Evolutionary conservation across 2,113 vertebrate species (phyloP).

Genomic region (Redunca redunca): DNA sequence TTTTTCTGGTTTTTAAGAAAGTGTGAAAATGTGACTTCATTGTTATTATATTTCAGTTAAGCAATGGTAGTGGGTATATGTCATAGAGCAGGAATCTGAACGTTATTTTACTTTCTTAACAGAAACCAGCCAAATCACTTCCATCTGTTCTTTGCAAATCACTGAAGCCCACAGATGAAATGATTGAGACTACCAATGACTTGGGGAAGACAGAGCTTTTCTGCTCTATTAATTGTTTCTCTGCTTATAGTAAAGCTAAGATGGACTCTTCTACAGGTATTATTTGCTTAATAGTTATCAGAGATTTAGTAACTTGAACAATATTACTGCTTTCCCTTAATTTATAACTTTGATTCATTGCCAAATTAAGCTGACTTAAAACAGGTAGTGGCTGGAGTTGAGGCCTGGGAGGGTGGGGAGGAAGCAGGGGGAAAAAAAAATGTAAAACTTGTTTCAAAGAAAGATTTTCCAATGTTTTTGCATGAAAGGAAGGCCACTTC

Average conservation of each 20-base stretch:
- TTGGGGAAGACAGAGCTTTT: slow-evolving; percentile 89
- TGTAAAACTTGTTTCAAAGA: slow-evolving; percentile 1
- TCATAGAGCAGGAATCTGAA: slow-evolving; percentile 15
- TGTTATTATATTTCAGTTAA: neutral
- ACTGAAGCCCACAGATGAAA: slow-evolving; percentile 82
- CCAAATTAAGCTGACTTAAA: slow-evolving; percentile 25
- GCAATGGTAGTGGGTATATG: neutral
- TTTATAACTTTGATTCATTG: slow-evolving; percentile 8
- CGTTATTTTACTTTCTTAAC: slow-evolving; percentile 64
- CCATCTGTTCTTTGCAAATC: slow-evolving; percentile 88
- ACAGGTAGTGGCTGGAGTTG: neutral
- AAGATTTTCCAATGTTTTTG: neutral
- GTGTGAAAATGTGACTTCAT: neutral
- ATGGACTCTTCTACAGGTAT: slow-evolving; percentile 90
- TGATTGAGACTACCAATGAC: slow-evolving; percentile 86
- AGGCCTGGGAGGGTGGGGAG: neutral
- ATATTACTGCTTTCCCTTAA: slow-evolving; percentile 32
- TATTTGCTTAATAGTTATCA: neutral
- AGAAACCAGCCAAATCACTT: slow-evolving; percentile 88
- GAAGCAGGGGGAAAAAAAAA: neutral
- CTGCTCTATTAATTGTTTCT: slow-evolving; percentile 92
- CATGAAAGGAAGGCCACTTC: neutral
- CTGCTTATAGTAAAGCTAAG: slow-evolving; percentile 89
- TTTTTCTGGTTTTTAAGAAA: slow-evolving; percentile 11
- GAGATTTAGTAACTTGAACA: neutral